A percentile compares a stretch with the other conserved stretches of the same genome.
phyloP scores from a whole-genome alignment of 92 coral and sea anemone genomes.

The Anthopleura xanthogrammica region DNA sequence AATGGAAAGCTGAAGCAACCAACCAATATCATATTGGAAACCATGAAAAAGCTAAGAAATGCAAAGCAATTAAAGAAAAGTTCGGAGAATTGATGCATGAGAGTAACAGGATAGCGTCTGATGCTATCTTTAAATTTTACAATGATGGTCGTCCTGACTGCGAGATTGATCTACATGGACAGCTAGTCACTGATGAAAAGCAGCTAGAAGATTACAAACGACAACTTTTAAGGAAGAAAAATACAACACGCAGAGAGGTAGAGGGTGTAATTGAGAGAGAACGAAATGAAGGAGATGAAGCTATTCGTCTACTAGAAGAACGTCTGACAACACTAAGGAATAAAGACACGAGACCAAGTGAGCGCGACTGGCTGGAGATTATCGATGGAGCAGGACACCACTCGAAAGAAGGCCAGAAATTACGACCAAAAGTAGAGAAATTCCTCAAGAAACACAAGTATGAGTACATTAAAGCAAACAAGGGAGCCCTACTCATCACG shows the following conservation, averaged over 20 bases:
- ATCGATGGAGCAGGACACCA: slow-evolving; percentile 71
- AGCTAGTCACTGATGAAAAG: slow-evolving; percentile 46
- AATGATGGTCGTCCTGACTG: slow-evolving; percentile 41
- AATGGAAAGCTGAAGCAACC: slow-evolving; percentile 46
- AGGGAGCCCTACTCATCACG: slow-evolving; percentile 61
- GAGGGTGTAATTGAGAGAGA: slow-evolving; percentile 22
- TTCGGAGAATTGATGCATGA: slow-evolving; percentile 39
- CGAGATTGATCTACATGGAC: slow-evolving; percentile 66
- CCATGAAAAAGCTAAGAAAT: slow-evolving; percentile 5
- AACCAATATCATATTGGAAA: slow-evolving; percentile 8
- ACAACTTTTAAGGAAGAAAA: slow-evolving; percentile 10
- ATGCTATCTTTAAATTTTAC: slow-evolving; percentile 37
- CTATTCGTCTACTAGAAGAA: slow-evolving; percentile 40
- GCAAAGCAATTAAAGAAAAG: slow-evolving; percentile 40
- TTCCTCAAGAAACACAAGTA: slow-evolving; percentile 20
- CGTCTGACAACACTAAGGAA: slow-evolving; percentile 19
- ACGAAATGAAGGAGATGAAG: slow-evolving; percentile 53
- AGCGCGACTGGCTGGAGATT: slow-evolving; percentile 59
- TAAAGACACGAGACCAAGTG: slow-evolving; percentile 8
- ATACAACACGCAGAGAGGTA: slow-evolving; percentile 11
- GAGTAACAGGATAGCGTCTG: slow-evolving; percentile 44
- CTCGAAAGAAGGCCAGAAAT: slow-evolving; percentile 42
- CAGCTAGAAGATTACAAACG: slow-evolving; percentile 6
- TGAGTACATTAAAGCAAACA: slow-evolving; percentile 25
- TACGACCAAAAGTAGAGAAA: slow-evolving; percentile 54